phyloP scores from a whole-genome alignment of 2,113 vertebrate species.

The Pygathrix nemaeus region DNA sequence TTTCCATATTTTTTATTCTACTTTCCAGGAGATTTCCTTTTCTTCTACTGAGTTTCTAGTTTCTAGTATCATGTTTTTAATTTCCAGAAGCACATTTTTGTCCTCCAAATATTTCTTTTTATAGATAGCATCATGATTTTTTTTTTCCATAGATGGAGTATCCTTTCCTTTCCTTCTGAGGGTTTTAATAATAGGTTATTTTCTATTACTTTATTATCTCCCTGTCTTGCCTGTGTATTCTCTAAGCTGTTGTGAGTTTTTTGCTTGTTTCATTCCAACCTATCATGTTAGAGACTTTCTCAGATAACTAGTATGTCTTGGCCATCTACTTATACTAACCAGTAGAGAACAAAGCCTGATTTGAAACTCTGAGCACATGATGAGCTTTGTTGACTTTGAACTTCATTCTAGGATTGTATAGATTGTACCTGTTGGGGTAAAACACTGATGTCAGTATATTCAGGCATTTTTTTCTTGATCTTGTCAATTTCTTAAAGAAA shows the following conservation, averaged over 20 bases:
- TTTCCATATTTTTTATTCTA: not conserved
- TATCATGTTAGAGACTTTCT: not conserved
- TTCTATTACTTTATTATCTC: not conserved
- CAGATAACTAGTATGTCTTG: not conserved
- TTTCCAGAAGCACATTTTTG: slow-evolving; percentile 9
- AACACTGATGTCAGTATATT: not conserved
- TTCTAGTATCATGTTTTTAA: not conserved
- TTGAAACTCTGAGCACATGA: not conserved
- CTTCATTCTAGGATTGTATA: not conserved
- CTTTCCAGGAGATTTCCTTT: not conserved
- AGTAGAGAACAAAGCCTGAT: not conserved
- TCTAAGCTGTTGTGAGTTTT: not conserved
- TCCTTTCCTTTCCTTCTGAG: not conserved
- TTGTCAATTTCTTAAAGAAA: not conserved
- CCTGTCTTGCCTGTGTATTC: not conserved
- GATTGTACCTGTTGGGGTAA: not conserved
- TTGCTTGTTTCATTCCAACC: not conserved
- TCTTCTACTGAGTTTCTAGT: not conserved
- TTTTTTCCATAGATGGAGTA: not conserved
- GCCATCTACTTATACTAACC: not conserved
- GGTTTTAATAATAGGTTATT: not conserved
- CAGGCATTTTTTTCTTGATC: not conserved
- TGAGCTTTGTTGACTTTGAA: not conserved
- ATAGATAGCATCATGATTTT: not conserved
- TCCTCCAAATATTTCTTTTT: not conserved